A percentile compares a stretch with the other conserved stretches of the same genome.
Evolutionary conservation across 2,113 vertebrate species (phyloP).

Genomic region (Sebastes fasciatus): DNA sequence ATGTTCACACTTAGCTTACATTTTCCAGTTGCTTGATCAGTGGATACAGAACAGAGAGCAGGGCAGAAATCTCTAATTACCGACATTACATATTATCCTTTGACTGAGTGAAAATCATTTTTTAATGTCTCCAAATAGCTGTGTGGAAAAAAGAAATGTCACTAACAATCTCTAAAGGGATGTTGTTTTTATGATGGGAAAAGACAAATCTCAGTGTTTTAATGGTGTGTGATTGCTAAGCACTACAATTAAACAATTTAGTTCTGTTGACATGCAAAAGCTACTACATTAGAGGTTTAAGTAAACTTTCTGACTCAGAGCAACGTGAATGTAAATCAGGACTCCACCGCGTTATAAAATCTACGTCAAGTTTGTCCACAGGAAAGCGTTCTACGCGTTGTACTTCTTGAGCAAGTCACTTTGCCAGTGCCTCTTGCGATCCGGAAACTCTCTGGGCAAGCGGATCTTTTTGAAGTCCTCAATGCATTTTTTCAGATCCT

Average conservation of each 20-base stretch:
- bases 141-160: background rate
- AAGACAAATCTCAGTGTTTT: slow-evolving; percentile 15
- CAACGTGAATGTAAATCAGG: background rate
- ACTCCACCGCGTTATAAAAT: slow-evolving; percentile 11
- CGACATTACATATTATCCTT: slow-evolving; percentile 24
- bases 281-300: slow-evolving; percentile 35
- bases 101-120: slow-evolving; percentile 25
- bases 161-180: slow-evolving; percentile 30
- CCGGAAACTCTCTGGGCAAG: slow-evolving; percentile 83
- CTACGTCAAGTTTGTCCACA: background rate
- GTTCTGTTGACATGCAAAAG: slow-evolving; percentile 57
- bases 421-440: slow-evolving; percentile 88
- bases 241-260: slow-evolving; percentile 17
- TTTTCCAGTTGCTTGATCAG: slow-evolving; percentile 53
- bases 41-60: slow-evolving; percentile 26
- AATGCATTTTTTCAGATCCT: slow-evolving; percentile 86
- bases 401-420: slow-evolving; percentile 86
- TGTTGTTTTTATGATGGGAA: slow-evolving; percentile 24
- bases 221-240: slow-evolving; percentile 12
- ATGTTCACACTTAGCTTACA: slow-evolving; percentile 58
- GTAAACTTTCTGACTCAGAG: slow-evolving; percentile 37
- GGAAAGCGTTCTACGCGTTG: slow-evolving; percentile 74
- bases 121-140: slow-evolving; percentile 23
- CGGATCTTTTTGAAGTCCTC: slow-evolving; percentile 85
- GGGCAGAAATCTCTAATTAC: slow-evolving; percentile 29